Evolutionary conservation across 2,797 vertebrate genomes (phyloP), one percentile per base, ranked within the genome.

Genomic region (Carduelis carduelis): DNA sequence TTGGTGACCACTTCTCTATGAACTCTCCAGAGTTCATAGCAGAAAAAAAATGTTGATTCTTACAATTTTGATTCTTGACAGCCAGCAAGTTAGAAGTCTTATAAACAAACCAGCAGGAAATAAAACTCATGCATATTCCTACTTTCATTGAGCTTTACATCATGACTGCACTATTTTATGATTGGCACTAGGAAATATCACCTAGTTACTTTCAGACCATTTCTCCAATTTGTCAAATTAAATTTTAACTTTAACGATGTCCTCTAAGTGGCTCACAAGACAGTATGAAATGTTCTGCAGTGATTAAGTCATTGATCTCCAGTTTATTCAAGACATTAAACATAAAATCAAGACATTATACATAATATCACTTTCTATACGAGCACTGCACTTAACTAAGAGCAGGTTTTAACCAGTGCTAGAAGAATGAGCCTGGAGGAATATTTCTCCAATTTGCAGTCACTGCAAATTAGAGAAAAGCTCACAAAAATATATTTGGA

Each of bases 291-390:
- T 70, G 47, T 81, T 81, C 70, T 68, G 18, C 27, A 61, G 60
- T 79, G 66, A 93, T 72, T 88, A 90, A 92, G 59, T 84, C n/a
- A 59, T 90, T 94, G 83, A 92, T 95, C 90, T 90, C 53, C 47
- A 78, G 57, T 92, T 93, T 93, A 78, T 89, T 87, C 53, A 69
- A 88, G 89, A 81, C 79, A 90, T 92, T 89, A 87, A 86, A 65
- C 5, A 14, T 52, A 80, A 55, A 75, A 83, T 72, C 46, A 68
- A 77, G 90, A 74, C 14, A 60, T 75, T 83, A 81, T 7, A 39
- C 28, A 27, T 69, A 83, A 16, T 93, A 63, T 16, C 23, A 20
- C 30, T 91, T 86, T 39, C 72, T 93, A 49, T 82, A 68, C 60
- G 66, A 82, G 56, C 47, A 64, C 28, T 75, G 63, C 44, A 70